Evolutionary conservation across 2,888 invertebrate genomes (phyloP).

Genomic region (Drosophila borborema): DNA sequence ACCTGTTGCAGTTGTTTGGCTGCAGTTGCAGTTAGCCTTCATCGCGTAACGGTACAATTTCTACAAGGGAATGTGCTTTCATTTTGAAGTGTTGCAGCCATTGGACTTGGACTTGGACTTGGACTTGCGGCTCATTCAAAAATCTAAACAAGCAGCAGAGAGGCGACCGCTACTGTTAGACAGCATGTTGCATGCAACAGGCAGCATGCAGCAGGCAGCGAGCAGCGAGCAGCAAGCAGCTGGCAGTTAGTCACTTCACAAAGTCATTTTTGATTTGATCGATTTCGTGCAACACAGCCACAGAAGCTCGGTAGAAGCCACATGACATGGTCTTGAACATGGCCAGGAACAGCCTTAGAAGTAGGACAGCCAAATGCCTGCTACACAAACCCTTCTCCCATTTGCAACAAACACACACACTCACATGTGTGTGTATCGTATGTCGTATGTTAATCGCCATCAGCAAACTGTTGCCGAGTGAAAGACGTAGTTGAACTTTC

Average conservation of each 20-base stretch:
- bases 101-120: conserved; percentile 48
- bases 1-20: conserved; percentile 41
- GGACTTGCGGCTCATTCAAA: conserved; percentile 66
- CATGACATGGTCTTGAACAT: conserved; percentile 75
- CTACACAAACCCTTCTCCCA: conserved; percentile 68
- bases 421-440: conserved; percentile 28
- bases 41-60: conserved; percentile 75
- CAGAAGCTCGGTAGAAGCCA: conserved; percentile 38
- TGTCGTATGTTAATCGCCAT: conserved; percentile 71
- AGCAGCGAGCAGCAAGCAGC: conserved; percentile 73
- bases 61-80: conserved; percentile 81
- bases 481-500: conserved; percentile 75
- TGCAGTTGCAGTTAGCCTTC: conserved; percentile 57
- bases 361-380: conserved; percentile 63
- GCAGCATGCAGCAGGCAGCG: conserved; percentile 44
- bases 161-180: conserved; percentile 71
- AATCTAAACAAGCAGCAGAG: conserved; percentile 60
- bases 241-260: conserved; percentile 79
- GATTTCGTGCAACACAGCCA: conserved; percentile 76
- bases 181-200: conserved; percentile 68
- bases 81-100: conserved; percentile 78
- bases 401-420: conserved; percentile 1
- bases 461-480: conserved; percentile 56
- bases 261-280: conserved; percentile 83
- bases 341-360: conserved; percentile 62